Percentiles rank a stretch among this genome's conserved stretches.
These are phyloP conservation scores for Latrodectus hesperus DNA, from an alignment of 2,888 invertebrate species.

Conservation along the genomic window DNA sequence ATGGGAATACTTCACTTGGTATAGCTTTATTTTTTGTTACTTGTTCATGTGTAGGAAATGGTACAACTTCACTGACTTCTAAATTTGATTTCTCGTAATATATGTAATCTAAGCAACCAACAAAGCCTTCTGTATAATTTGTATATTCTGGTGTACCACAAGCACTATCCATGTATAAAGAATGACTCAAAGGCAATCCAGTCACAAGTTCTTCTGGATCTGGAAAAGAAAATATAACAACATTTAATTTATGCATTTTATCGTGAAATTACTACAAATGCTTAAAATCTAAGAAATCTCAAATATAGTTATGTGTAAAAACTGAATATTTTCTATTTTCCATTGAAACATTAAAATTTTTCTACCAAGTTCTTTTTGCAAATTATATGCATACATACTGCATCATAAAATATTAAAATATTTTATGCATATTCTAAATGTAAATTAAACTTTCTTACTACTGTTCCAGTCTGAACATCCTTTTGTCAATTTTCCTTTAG, in stretches of 20 bases:
- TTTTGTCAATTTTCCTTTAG: conserved; percentile 81
- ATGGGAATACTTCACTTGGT: conserved; percentile 92
- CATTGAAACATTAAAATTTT: neutral
- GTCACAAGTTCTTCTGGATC: conserved; percentile 79
- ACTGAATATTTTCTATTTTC: neutral
- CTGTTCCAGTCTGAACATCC: conserved; percentile 85
- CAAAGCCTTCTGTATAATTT: conserved; percentile 87
- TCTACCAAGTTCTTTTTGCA: neutral
- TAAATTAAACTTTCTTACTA: conserved; percentile 78
- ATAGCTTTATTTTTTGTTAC: conserved; percentile 84
- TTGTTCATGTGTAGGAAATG: conserved; percentile 87
- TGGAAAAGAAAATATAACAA: conserved; percentile 66
- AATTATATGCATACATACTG: neutral
- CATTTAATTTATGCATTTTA: neutral
- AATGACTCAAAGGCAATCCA: conserved; percentile 81
- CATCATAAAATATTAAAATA: neutral
- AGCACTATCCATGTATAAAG: conserved; percentile 82
- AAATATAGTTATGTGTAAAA: neutral
- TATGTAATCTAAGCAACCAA: conserved; percentile 93
- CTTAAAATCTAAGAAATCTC: neutral
- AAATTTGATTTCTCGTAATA: conserved; percentile 78
- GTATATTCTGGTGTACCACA: conserved; percentile 89
- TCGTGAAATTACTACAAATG: neutral
- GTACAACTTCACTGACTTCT: conserved; percentile 79
- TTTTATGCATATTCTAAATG: neutral